Base-by-base conservation (phyloP, 2,113 vertebrate species). In the Limanda limanda region DNA sequence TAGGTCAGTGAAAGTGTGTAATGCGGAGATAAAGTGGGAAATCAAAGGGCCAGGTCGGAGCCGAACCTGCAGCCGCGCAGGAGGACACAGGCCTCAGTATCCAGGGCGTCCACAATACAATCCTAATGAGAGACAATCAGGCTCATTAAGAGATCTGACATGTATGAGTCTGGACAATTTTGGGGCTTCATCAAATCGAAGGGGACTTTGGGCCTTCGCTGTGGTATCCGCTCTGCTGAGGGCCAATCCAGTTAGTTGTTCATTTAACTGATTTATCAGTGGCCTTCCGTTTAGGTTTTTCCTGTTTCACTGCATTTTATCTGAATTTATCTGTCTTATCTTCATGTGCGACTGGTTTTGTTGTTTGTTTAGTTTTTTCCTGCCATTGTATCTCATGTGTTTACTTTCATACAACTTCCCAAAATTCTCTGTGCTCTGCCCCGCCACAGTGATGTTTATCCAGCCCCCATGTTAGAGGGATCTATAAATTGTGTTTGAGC, bases 341-440 rank as follows among this genome's bases (percentile, higher is more conserved):
- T 78, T 20, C 67, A 82, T 59, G 21, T 67, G 21, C 40, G 47
- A 58, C 58, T 54, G 18, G 54, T 83, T 82, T 80, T 81, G 73
- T 88, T 87, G 72, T 87, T 91, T 85, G 78, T 86, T 82, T 71
- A n/a, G 18, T 81, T 88, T 88, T 93, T 91, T 56, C 91, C 87
- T 81, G 79, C 81, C 74, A 91, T 94, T 94, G 90, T 94, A 70
- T 83, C 21, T 23, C 20, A 17, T 7, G 4, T 88, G 83, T 93
- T 92, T 91, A 83, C 89, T 92, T 92, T 91, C 75, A 70, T 23
- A 79, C 71, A 85, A 64, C 82, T 90, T 89, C 79, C 80, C 85
- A 59, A 88, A 92, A 90, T 73, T 87, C 62, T 84, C 76, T 25
- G 47, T 35, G 62, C 56, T 55, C 74, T 58, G 56, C 70, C 60